Evolutionary conservation across 2,113 vertebrate genomes (phyloP).

Genomic region (Tympanuchus pallidicinctus): DNA sequence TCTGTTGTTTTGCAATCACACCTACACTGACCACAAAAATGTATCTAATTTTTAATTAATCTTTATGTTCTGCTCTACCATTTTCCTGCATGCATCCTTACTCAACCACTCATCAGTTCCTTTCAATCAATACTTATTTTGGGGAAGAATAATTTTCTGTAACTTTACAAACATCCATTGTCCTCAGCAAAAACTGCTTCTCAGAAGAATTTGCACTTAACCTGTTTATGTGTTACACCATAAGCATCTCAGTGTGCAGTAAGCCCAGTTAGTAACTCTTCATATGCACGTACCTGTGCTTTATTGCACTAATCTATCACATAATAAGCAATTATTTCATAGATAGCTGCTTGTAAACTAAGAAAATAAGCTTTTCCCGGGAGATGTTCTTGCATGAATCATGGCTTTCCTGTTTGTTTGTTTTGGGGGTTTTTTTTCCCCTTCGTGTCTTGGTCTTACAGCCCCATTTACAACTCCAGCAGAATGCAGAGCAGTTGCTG

Average conservation of each 20-base stretch:
- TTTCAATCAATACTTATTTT: background rate
- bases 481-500: background rate
- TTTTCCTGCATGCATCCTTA: background rate
- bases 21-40: background rate
- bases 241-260: background rate
- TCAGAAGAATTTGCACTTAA: background rate
- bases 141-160: background rate
- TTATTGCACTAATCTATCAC: slow-evolving; percentile 14
- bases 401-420: background rate
- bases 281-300: slow-evolving; percentile 1
- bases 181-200: background rate
- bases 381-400: background rate
- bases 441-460: background rate
- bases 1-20: background rate
- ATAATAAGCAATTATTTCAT: slow-evolving; percentile 48
- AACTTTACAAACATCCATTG: background rate
- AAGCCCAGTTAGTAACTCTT: slow-evolving; percentile 33
- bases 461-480: background rate
- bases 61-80: background rate
- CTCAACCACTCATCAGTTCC: background rate
- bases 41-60: background rate
- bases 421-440: too few species aligned
- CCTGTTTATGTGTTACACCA: background rate
- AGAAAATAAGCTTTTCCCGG: background rate
- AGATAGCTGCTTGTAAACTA: slow-evolving; percentile 44